Evolutionary conservation across 2,888 invertebrate species (phyloP).

Genomic region (Eumacrocentrus americanus): DNA sequence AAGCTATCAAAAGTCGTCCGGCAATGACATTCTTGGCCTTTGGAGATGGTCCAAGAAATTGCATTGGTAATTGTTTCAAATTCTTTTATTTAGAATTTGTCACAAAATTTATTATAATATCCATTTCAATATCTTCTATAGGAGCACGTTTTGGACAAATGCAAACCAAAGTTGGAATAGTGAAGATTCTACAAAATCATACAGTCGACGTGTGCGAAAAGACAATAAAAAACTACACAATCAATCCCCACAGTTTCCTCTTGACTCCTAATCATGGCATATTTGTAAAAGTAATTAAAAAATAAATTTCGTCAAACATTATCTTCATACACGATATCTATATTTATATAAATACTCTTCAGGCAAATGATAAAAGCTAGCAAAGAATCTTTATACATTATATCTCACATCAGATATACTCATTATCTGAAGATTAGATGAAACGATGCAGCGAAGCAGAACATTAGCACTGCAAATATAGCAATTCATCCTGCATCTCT

Average conservation of each 20-base stretch:
- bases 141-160: neutral
- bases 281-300: neutral
- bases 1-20: conserved; percentile 38
- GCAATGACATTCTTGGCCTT: conserved; percentile 49
- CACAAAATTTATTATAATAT: neutral
- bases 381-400: no score
- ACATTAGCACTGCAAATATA: no score
- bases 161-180: neutral
- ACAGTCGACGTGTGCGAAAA: neutral
- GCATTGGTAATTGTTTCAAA: conserved; percentile 46
- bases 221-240: neutral
- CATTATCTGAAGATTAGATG: no score
- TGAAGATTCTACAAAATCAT: neutral
- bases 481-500: no score
- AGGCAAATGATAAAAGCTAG: no score
- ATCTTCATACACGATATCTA: no score
- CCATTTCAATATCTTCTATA: neutral
- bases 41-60: conserved; percentile 55
- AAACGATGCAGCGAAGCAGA: no score
- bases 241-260: neutral
- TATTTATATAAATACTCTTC: no score
- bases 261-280: neutral
- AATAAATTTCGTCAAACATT: neutral
- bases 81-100: neutral
- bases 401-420: no score